Evolutionary conservation across 2,888 invertebrate species (phyloP), one percentile per base, ranked within the genome.

Genomic region (Hedya salicella): DNA sequence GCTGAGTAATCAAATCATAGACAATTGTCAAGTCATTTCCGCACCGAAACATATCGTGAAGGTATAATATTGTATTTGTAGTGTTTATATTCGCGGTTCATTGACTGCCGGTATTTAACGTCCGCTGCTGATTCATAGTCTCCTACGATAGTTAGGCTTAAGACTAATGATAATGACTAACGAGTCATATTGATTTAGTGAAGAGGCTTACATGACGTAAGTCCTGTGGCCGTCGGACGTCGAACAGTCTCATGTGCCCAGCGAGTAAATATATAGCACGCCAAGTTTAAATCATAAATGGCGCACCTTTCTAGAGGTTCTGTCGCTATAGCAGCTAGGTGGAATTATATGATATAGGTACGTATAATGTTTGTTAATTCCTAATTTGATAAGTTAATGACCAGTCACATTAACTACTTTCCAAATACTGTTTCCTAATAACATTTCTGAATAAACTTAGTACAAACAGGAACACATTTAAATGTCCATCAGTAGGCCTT

Each of bases 161-260:
- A 52, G 44, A n/a, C 44, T 46, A 44, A 52, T 49, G 57, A 5
- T 14, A 60, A 46, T 65, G 65, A 60, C 30, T 60, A 59, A 60
- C 17, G 32, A 42, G 59, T 60, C 30, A 36, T 19, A 46, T 54
- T 19, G 48, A 49, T 50, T 60, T 59, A 39, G 65, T 40, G 52
- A 65, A 25, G 56, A 64, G 46, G 39, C 46, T n/a, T 46, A 60
- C 59, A 32, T 64, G 59, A 65, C 25, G 30, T 9, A 36, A 25
- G 25, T 25, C 25, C 25, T 25, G 19, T 14, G 25, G 63, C 21
- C 63, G 52, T 50, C 42, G 32, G 49, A 57, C 52, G 46, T 56
- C 53, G 52, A 60, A 65, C 65, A 65, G 50, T 53, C 46, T 59
- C 59, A 50, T 65, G 46, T 53, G 44, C n/a, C n/a, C n/a, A n/a